Conservation (phyloP, 1,140 invertebrate species). For the Notospermus geniculatus region DNA sequence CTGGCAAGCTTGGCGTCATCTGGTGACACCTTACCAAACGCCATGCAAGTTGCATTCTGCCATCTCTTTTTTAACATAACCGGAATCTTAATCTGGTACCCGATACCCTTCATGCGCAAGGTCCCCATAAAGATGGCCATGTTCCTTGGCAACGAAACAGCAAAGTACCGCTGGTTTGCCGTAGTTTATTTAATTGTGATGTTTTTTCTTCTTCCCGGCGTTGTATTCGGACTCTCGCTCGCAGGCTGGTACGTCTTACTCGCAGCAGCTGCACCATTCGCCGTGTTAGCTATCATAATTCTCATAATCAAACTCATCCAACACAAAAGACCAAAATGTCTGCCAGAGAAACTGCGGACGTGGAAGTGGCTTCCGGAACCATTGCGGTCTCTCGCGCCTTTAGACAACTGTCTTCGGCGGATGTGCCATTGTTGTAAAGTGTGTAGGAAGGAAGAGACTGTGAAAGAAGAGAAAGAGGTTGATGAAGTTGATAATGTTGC, state of each 20-base stretch:
- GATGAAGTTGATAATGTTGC: no score
- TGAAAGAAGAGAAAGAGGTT: no score
- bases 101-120: constrained; percentile 60
- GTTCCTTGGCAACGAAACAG: constrained; percentile 59
- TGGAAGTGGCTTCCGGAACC: no score
- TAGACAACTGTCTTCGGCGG: no score
- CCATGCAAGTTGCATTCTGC: constrained; percentile 65
- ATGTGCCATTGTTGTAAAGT: no score
- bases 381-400: no score
- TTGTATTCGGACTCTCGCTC: constrained; percentile 57
- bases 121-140: constrained; percentile 62
- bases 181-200: constrained; percentile 60
- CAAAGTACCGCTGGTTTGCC: constrained; percentile 63
- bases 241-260: constrained; percentile 38
- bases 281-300: constrained; percentile 45
- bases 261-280: constrained; percentile 37
- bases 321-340: no score
- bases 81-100: constrained; percentile 65
- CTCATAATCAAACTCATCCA: constrained; percentile 56
- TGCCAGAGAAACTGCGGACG: no score
- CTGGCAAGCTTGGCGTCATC: constrained; percentile 60
- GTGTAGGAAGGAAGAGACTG: no score
- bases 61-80: constrained; percentile 67
- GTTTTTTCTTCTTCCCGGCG: constrained; percentile 60
- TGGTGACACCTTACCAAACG: constrained; percentile 44